Conservation (phyloP, 2,113 vertebrate genomes). For the Hypomesus transpacificus region DNA sequence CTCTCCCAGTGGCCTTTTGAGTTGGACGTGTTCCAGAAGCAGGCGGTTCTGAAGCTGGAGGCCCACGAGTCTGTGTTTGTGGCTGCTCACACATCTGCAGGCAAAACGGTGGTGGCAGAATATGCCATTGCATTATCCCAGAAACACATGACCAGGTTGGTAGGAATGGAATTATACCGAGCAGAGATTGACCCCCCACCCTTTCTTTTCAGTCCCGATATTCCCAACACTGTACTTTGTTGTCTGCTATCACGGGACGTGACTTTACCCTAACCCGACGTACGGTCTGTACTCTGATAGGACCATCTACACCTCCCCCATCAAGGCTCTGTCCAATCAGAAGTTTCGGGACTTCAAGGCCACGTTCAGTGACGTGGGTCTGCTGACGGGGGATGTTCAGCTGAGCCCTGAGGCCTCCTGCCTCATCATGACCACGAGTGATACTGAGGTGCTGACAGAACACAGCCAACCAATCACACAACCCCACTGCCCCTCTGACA, state of each 20-base stretch:
- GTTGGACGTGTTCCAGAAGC: slow-evolving; percentile 89
- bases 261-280: not conserved
- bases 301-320: slow-evolving; percentile 90
- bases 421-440: slow-evolving; percentile 94
- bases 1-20: slow-evolving; percentile 83
- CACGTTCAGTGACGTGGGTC: slow-evolving; percentile 86
- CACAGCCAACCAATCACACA: not conserved
- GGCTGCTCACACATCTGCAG: slow-evolving; percentile 87
- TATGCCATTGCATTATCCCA: slow-evolving; percentile 89
- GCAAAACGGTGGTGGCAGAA: slow-evolving; percentile 90
- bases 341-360: slow-evolving; percentile 90
- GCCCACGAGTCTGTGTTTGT: slow-evolving; percentile 85
- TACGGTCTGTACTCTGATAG: slow-evolving; percentile 54
- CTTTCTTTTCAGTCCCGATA: too few species aligned
- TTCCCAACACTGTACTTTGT: too few species aligned
- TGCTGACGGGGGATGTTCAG: slow-evolving; percentile 88
- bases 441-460: slow-evolving; percentile 77
- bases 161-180: not conserved
- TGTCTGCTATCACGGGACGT: too few species aligned
- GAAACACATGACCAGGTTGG: slow-evolving; percentile 91
- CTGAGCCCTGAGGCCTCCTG: slow-evolving; percentile 85
- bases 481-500: too few species aligned
- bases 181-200: not conserved
- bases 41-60: slow-evolving; percentile 85
- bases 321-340: slow-evolving; percentile 93